Evolutionary conservation across 2,888 invertebrate genomes (phyloP), one percentile per base, ranked within the genome.

Genomic region (Hemistola chrysoprasaria): DNA sequence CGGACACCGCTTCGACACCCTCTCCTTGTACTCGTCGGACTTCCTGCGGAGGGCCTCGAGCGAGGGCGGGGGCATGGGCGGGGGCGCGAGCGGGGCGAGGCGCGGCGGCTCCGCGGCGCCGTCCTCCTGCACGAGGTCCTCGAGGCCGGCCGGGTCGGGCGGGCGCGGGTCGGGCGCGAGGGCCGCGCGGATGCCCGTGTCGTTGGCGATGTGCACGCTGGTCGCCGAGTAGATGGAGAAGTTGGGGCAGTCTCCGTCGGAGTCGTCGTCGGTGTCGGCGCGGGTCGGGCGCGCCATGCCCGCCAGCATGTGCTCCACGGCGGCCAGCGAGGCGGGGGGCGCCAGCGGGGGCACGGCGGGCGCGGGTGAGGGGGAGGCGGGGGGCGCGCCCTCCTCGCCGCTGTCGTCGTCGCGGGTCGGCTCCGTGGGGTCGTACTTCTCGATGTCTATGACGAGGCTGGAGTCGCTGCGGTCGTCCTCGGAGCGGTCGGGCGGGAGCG

Each of bases 201-300:
- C 90, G 54, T 92, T 90, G 0, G 94, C 94, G 33, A 94, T 91
- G 54, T 93, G 93, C 65, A 95, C 93, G 45, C 95, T 95, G 59
- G 94, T 92, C 5, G 94, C 93, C 0, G 96, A 96, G 78, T 96
- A 96, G 53, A 96, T 94, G 6, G 94, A 94, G 73, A 95, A 95
- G 75, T 96, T 96, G 2, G 96, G 96, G 74, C 95, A 96, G 58
- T 94, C 94, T 0, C 94, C 93, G 37, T 92, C 92, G 8, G 90
- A 90, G 32, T 80, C 83, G 7, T 79, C 80, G 45, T 84, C 83
- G 44, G 88, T 90, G 28, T 76, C 71, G 32, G 67, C 73, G 41
- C 41, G 43, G 2, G 69, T 49, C 21, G 68, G 58, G 56, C 8
- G 61, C 68, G 32, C 79, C 65, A 55, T 86, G 86, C 53, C 84